Evolutionary conservation across 2,888 invertebrate species (phyloP).

Genomic region (Allophyes oxyacanthae): DNA sequence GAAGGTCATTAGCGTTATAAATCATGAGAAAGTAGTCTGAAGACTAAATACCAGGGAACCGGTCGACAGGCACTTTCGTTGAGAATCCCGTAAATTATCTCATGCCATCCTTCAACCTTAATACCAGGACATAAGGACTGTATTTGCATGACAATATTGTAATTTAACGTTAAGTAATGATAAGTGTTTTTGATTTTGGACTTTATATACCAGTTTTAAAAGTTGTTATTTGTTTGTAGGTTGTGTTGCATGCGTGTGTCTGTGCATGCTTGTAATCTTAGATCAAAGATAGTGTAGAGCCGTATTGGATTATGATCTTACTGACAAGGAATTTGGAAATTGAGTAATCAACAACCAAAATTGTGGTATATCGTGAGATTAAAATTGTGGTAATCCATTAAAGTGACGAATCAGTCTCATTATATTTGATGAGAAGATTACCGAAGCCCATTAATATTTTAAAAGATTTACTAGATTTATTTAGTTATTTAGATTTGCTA

Average conservation of each 20-base stretch:
- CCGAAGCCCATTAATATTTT: neutral
- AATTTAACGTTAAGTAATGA: slow-evolving; percentile 11
- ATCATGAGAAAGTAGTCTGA: slow-evolving; percentile 57
- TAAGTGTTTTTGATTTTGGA: neutral
- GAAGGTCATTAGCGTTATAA: slow-evolving; percentile 55
- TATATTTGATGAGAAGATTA: slow-evolving; percentile 6
- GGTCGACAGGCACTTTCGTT: slow-evolving; percentile 52
- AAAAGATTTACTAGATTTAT: too few species aligned
- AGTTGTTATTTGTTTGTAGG: slow-evolving; percentile 19
- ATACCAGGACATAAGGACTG: slow-evolving; percentile 21
- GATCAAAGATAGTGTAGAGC: slow-evolving; percentile 35
- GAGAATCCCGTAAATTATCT: slow-evolving; percentile 48
- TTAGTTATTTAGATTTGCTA: too few species aligned
- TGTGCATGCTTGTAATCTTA: slow-evolving; percentile 28
- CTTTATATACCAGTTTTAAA: neutral
- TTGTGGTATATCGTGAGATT: slow-evolving; percentile 10
- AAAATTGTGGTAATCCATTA: slow-evolving; percentile 5
- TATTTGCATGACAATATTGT: slow-evolving; percentile 18
- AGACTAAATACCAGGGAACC: slow-evolving; percentile 50
- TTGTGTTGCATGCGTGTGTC: neutral
- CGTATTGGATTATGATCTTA: slow-evolving; percentile 29
- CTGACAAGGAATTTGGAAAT: slow-evolving; percentile 47
- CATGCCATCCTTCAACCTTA: slow-evolving; percentile 42
- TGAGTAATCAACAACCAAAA: slow-evolving; percentile 22
- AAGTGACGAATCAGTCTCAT: slow-evolving; percentile 11